Base-by-base conservation (phyloP, 2,113 vertebrate genomes). In the Saguinus midas region DNA sequence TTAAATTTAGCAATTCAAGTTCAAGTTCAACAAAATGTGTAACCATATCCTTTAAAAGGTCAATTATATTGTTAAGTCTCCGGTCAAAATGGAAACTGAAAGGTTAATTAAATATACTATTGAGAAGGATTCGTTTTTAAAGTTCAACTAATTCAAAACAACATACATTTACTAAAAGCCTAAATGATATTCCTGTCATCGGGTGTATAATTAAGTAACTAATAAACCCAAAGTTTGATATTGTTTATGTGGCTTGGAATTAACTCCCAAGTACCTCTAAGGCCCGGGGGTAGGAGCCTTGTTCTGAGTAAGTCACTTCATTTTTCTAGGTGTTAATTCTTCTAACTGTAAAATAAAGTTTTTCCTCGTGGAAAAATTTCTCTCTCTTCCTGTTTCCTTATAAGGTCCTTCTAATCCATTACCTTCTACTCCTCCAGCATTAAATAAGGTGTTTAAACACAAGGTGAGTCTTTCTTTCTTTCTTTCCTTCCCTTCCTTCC, bases 331-430 rank as follows among this genome's bases (percentile, higher is more conserved):
- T 1, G 18, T 13, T 1, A 1, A 14, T 20, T 3, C 58, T 23
- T 32, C 81, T 16, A 3, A 2, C 18, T 20, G 87, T 35, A 32
- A 17, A 10, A 50, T 0, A 0, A 43, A 40, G 50, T 32, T n/a
- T 23, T 58, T 72, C 64, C 82, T 16, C 32, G 11, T 6, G 32
- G 25, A 50, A 61, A 27, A 78, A 4, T 18, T 3, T 32, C 37
- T 58, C 4, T 10, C 11, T 12, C 57, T 21, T 75, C 27, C 57
- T 6, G 4, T 16, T 12, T 5, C 43, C 82, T 25, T 1, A 1
- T 1, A 0, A 75, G 45, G 6, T 10, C 68, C 40, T 3, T 3
- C 0, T 8, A 2, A 3, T 8, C 16, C 0, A 0, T 0, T 4
- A 0, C 10, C 7, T 55, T 17, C 17, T 11, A 16, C 29, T 3